Conservation (phyloP, 2,113 vertebrate genomes). For the Fulmarus glacialis region DNA sequence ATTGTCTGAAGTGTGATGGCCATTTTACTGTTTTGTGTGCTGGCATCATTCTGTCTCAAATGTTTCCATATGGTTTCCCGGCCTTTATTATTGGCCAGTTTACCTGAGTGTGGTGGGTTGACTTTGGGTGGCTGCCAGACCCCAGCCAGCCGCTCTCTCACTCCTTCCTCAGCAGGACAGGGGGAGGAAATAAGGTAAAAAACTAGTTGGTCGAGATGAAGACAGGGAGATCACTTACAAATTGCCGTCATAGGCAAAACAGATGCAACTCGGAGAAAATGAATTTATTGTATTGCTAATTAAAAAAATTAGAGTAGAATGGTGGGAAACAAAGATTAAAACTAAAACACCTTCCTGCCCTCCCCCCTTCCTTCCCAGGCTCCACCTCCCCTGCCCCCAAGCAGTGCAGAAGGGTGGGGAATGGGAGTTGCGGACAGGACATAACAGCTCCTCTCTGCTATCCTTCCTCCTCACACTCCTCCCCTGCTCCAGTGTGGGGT, state of each 20-base stretch:
- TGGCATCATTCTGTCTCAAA: neutral
- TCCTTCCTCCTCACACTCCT: neutral
- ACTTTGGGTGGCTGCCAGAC: neutral
- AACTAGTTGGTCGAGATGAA: neutral
- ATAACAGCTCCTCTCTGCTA: neutral
- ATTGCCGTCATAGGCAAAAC: neutral
- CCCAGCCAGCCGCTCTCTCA: neutral
- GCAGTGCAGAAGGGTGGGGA: neutral
- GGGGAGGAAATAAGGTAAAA: neutral
- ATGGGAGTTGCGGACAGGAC: neutral
- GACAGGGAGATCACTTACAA: neutral
- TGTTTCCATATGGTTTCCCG: neutral
- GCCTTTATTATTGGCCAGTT: neutral
- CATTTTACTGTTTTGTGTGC: neutral
- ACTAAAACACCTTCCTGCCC: neutral
- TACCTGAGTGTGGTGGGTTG: neutral
- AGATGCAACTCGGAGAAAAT: neutral
- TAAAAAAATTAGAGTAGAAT: neutral
- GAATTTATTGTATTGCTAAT: neutral
- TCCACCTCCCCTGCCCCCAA: neutral
- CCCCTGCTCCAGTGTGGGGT: fast-evolving
- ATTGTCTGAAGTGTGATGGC: neutral
- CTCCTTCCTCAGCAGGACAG: neutral
- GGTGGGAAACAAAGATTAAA: neutral
- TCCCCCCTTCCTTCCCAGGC: neutral